Percentiles rank a stretch among this genome's conserved stretches.
phyloP scores from a whole-genome alignment of 2,888 invertebrate genomes.

The Scrobipalpa atriplicella region DNA sequence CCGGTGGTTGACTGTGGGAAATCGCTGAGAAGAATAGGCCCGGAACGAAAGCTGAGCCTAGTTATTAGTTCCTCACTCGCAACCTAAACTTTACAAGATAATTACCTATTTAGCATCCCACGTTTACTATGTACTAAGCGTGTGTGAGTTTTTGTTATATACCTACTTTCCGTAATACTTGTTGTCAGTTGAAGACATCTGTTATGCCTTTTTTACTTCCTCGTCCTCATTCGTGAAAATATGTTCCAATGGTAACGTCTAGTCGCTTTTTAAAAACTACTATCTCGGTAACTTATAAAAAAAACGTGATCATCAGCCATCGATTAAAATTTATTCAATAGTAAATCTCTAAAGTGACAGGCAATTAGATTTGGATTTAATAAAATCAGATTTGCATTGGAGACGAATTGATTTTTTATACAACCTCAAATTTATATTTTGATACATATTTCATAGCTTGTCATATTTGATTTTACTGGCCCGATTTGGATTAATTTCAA shows the following conservation, averaged over 20 bases:
- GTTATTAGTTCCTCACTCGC: slow-evolving; percentile 34
- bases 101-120: slow-evolving; percentile 30
- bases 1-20: slow-evolving; percentile 67
- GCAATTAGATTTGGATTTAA: not conserved
- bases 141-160: not conserved
- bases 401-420: slow-evolving; percentile 12
- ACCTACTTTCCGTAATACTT: too few species aligned
- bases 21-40: slow-evolving; percentile 63
- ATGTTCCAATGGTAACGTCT: too few species aligned
- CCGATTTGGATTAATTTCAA: not conserved
- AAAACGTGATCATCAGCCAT: too few species aligned
- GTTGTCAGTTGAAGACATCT: too few species aligned
- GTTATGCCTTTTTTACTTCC: too few species aligned
- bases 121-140: not conserved
- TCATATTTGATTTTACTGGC: not conserved
- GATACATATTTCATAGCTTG: not conserved
- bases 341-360: not conserved
- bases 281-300: too few species aligned
- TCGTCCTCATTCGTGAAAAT: too few species aligned
- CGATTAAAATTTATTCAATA: not conserved
- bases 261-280: too few species aligned
- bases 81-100: slow-evolving; percentile 28
- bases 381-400: not conserved
- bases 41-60: slow-evolving; percentile 68
- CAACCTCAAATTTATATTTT: slow-evolving; percentile 14